Evolutionary conservation across 2,888 invertebrate genomes (phyloP).

Genomic region (Dendrolimus houi): DNA sequence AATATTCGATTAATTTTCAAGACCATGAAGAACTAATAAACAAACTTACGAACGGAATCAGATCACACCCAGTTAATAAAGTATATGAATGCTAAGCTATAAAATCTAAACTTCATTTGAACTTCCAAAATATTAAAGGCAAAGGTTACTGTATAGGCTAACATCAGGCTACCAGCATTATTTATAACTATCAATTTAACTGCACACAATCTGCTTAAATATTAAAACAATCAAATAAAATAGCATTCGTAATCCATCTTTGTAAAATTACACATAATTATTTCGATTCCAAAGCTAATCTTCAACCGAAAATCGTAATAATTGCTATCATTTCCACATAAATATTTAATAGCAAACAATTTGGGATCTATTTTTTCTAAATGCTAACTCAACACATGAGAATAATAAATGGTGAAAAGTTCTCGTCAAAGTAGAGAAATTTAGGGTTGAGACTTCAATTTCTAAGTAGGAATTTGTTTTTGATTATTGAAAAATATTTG

Average conservation of each 20-base stretch:
- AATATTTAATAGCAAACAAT: constrained; percentile 5
- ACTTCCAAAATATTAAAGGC: no score
- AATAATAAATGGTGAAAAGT: background rate
- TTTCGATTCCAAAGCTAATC: background rate
- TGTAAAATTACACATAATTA: background rate
- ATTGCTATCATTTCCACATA: constrained; percentile 9
- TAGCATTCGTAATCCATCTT: constrained; percentile 2
- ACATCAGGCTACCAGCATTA: no score
- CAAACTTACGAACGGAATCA: no score
- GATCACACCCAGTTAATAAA: no score
- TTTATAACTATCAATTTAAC: no score
- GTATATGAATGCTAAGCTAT: no score
- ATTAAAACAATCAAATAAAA: constrained; percentile 3
- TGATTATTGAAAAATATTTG: no score
- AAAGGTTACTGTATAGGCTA: no score
- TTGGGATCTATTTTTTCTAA: background rate
- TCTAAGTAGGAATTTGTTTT: no score
- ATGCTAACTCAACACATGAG: background rate
- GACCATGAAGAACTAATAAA: no score
- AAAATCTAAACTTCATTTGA: no score
- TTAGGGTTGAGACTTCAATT: background rate
- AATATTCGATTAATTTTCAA: no score
- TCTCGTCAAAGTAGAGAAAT: background rate
- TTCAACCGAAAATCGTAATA: background rate
- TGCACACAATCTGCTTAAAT: constrained; percentile 2